These are phyloP conservation scores for Sphecodes monilicornis DNA, from an alignment of 2,888 invertebrate genomes.

Conservation along the genomic window DNA sequence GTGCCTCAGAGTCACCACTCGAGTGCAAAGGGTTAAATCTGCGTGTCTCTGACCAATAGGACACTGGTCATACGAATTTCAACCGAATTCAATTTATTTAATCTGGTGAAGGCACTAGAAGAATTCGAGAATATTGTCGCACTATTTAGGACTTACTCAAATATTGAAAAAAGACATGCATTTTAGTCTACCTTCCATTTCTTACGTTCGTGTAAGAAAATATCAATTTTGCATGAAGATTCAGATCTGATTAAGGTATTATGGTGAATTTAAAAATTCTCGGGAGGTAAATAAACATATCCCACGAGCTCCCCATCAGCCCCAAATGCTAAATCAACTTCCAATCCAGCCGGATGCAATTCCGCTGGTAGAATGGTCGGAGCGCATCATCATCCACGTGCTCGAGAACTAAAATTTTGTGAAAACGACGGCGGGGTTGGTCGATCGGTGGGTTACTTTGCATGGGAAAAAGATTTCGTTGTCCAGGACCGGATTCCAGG, in stretches of 20 bases:
- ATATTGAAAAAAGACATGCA: too few relatives aligned
- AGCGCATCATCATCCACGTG: background rate
- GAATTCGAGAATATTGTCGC: too few relatives aligned
- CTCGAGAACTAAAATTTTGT: background rate
- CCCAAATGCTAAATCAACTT: background rate
- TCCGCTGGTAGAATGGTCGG: background rate
- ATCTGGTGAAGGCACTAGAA: too few relatives aligned
- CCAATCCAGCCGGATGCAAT: background rate
- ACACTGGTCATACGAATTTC: too few relatives aligned
- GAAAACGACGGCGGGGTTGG: background rate
- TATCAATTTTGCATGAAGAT: background rate
- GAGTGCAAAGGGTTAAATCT: too few relatives aligned
- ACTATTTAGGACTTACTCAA: too few relatives aligned
- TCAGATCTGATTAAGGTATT: background rate
- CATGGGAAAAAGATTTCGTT: slow-evolving; percentile 58
- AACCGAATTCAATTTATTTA: too few relatives aligned
- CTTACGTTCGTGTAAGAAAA: background rate
- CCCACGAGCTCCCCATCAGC: background rate
- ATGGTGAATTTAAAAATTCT: background rate
- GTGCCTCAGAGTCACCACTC: too few relatives aligned
- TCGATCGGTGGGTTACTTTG: slow-evolving; percentile 38
- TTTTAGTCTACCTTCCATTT: background rate
- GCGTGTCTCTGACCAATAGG: too few relatives aligned
- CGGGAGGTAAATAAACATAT: background rate
- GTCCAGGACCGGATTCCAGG: background rate